phyloP scores from a whole-genome alignment of 2,113 vertebrate genomes.

The Cynocephalus volans region DNA sequence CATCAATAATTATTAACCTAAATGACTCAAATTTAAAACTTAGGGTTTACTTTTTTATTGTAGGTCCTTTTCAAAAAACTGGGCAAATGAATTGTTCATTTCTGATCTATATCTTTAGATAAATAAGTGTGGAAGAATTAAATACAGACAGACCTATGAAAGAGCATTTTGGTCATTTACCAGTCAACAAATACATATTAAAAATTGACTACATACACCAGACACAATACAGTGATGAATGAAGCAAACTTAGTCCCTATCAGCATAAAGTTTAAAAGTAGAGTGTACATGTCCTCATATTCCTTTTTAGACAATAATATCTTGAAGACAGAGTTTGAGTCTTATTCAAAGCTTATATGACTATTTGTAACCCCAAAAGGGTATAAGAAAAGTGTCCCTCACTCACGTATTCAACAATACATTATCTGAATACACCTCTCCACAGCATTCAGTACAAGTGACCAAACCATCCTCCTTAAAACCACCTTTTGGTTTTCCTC shows the following conservation, averaged over 20 bases:
- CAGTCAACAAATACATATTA: constrained; percentile 22
- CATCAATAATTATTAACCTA: background rate
- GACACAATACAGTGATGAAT: background rate
- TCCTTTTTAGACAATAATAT: constrained; percentile 6
- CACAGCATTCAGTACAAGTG: background rate
- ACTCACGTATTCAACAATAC: background rate
- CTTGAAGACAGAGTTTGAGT: background rate
- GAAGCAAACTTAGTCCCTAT: constrained; percentile 4
- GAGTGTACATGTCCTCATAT: background rate
- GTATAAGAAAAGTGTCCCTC: background rate
- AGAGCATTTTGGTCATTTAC: background rate
- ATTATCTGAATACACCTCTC: background rate
- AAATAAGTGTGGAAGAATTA: background rate
- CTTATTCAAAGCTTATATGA: background rate
- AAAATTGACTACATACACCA: background rate
- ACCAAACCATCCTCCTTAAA: background rate
- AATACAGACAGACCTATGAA: constrained; percentile 20
- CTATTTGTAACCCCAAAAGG: background rate
- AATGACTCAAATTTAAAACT: constrained; percentile 49
- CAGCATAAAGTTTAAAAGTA: constrained; percentile 34
- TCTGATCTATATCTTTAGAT: background rate
- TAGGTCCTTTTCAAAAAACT: constrained; percentile 10
- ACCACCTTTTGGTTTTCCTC: background rate
- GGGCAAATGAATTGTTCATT: background rate
- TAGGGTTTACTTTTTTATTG: constrained; percentile 11